A percentile compares a stretch with the other conserved stretches of the same genome.
These are phyloP conservation scores for Archips crataeganus DNA, from an alignment of 2,888 invertebrate species.

Conservation along the genomic window DNA sequence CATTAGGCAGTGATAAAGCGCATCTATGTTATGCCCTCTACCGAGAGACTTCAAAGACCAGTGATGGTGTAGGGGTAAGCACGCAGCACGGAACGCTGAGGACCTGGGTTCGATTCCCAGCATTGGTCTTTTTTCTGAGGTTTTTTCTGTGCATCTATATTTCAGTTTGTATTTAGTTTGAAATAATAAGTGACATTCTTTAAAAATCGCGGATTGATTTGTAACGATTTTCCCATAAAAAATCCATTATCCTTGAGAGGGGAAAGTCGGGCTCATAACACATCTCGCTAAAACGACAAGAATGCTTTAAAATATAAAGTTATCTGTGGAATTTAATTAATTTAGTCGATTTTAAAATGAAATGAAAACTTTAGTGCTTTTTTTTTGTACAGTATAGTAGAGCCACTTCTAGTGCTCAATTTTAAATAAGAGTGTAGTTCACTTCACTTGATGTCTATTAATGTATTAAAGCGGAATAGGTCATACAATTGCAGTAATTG, in stretches of 20 bases:
- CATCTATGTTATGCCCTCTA: too few relatives aligned
- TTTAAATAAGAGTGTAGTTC: constrained; percentile 8
- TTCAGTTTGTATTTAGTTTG: too few relatives aligned
- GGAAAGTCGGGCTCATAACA: not conserved
- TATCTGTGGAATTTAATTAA: not conserved
- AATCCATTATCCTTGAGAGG: not conserved
- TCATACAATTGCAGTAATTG: constrained; percentile 46
- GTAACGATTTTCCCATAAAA: not conserved
- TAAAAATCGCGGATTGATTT: not conserved
- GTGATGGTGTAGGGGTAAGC: too few relatives aligned
- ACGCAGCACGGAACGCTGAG: too few relatives aligned
- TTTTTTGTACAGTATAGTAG: not conserved
- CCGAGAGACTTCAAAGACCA: too few relatives aligned
- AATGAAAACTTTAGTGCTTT: not conserved
- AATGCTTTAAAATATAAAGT: not conserved
- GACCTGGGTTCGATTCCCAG: too few relatives aligned
- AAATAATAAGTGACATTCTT: not conserved
- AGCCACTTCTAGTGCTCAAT: not conserved
- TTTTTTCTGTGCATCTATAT: too few relatives aligned
- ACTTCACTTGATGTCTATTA: constrained; percentile 15
- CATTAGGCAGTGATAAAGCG: too few relatives aligned
- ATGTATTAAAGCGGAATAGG: constrained; percentile 22
- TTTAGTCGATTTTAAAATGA: not conserved
- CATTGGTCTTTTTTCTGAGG: too few relatives aligned
- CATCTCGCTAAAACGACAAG: not conserved